Percentiles rank a stretch among this genome's conserved stretches.
Evolutionary conservation across 2,113 vertebrate genomes (phyloP).

Genomic region (Diadophis punctatus): DNA sequence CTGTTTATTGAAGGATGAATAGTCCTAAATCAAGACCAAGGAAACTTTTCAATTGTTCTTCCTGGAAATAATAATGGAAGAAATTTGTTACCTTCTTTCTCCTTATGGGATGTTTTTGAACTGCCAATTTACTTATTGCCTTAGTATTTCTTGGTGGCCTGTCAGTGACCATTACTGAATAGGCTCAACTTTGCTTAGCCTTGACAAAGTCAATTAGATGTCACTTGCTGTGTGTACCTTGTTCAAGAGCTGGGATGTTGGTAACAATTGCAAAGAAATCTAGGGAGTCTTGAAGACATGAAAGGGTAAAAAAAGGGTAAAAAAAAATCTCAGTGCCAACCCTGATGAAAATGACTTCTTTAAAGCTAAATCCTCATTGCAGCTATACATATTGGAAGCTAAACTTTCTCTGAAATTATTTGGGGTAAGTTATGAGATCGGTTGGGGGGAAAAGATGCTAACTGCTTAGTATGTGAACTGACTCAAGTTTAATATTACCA

Average conservation of each 20-base stretch:
- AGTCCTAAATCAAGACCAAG: neutral
- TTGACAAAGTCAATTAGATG: neutral
- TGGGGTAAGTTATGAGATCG: neutral
- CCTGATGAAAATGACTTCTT: neutral
- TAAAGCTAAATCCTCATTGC: neutral
- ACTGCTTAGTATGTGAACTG: neutral
- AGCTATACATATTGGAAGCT: neutral
- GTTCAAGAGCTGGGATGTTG: neutral
- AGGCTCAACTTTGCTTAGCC: neutral
- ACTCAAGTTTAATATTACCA: neutral
- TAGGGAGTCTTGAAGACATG: neutral
- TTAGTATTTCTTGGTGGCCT: neutral
- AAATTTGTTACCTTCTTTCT: neutral
- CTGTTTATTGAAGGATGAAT: neutral
- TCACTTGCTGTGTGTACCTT: neutral
- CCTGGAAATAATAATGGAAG: neutral
- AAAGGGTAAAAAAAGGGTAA: neutral
- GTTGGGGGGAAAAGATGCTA: neutral
- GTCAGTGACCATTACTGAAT: neutral
- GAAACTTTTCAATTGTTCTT: neutral
- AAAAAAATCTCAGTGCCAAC: neutral
- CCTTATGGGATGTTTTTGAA: neutral
- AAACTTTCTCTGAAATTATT: neutral
- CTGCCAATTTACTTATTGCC: neutral
- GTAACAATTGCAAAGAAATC: neutral